phyloP scores from a whole-genome alignment of 2,888 invertebrate species.

The Megamerina dolium region DNA sequence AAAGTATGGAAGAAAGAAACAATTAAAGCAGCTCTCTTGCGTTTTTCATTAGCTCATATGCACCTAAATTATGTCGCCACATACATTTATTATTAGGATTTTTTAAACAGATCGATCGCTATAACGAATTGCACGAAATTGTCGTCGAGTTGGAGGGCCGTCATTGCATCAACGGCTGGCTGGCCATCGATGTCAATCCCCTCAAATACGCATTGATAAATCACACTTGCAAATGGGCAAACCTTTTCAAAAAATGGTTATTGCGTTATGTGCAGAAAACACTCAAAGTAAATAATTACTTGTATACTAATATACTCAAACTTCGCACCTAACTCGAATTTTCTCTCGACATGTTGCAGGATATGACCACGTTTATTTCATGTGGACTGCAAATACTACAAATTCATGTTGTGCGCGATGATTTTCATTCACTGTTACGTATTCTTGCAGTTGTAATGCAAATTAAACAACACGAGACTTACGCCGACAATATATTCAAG shows the following conservation, averaged over 20 bases:
- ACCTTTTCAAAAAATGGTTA: slow-evolving; percentile 79
- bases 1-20: too few relatives aligned
- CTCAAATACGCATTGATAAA: slow-evolving; percentile 81
- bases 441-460: slow-evolving; percentile 72
- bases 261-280: slow-evolving; percentile 73
- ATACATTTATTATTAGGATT: too few relatives aligned
- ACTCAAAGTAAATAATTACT: slow-evolving; percentile 49
- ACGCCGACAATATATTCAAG: slow-evolving; percentile 84
- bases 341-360: slow-evolving; percentile 43
- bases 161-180: slow-evolving; percentile 68
- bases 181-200: slow-evolving; percentile 69
- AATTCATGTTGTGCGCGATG: slow-evolving; percentile 68
- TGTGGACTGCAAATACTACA: slow-evolving; percentile 68
- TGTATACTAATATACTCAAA: too few relatives aligned
- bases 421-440: slow-evolving; percentile 74
- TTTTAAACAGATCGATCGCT: slow-evolving; percentile 46
- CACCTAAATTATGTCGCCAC: too few relatives aligned
- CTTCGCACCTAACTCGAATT: background rate
- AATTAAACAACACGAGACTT: slow-evolving; percentile 66
- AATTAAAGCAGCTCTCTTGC: too few relatives aligned
- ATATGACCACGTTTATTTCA: slow-evolving; percentile 71
- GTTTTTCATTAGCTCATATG: too few relatives aligned
- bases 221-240: slow-evolving; percentile 82
- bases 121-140: slow-evolving; percentile 39
- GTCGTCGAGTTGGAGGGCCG: slow-evolving; percentile 50